Conservation (phyloP, 2,797 vertebrate species). For the Coendou prehensilis region DNA sequence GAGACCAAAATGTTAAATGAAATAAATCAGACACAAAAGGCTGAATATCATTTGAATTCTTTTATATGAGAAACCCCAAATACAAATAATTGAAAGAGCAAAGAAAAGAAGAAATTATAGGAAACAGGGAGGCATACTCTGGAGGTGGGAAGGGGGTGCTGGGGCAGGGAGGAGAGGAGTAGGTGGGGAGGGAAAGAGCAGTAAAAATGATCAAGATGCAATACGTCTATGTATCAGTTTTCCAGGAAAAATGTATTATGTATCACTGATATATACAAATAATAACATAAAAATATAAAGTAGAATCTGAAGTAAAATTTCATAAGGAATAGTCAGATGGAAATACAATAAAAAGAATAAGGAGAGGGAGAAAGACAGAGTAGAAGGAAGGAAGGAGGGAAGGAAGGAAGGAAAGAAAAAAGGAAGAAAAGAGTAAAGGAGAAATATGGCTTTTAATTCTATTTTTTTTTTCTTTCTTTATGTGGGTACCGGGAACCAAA, state of each 20-base stretch:
- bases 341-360: background rate
- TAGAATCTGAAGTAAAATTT: background rate
- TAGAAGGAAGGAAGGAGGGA: too few species aligned
- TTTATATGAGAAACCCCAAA: background rate
- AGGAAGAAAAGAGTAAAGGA: background rate
- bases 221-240: fast-evolving
- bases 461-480: too few species aligned
- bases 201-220: background rate
- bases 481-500: too few species aligned
- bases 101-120: background rate
- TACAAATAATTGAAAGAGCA: background rate
- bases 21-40: background rate
- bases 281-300: background rate
- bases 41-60: background rate
- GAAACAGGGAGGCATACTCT: background rate
- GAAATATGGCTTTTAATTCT: background rate
- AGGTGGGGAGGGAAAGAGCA: too few species aligned
- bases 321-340: background rate
- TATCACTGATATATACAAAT: background rate
- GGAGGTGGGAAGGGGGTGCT: too few species aligned
- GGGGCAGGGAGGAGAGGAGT: background rate
- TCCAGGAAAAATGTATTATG: background rate
- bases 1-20: background rate
- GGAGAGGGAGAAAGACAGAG: too few species aligned
- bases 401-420: too few species aligned